Percentiles rank a stretch among this genome's conserved stretches.
Evolutionary conservation across 2,888 invertebrate genomes (phyloP).

Genomic region (Coenonympha arcania): DNA sequence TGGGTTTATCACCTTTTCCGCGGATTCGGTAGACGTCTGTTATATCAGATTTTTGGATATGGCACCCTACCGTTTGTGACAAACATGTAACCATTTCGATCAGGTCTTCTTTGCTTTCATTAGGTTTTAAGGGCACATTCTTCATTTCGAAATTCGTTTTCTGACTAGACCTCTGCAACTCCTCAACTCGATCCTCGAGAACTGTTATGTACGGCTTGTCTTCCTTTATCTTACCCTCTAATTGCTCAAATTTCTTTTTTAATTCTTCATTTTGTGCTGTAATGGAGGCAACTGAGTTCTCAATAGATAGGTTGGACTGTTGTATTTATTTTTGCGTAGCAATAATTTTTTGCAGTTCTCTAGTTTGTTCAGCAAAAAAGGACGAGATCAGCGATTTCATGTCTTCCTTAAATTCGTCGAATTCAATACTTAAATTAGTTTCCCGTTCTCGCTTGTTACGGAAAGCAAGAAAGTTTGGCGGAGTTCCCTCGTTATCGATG

Average conservation of each 20-base stretch:
- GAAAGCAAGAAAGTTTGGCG: too few species aligned
- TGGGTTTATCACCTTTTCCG: not conserved
- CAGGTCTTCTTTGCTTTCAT: slow-evolving; percentile 23
- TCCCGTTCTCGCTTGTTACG: too few species aligned
- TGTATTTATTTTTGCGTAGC: too few species aligned
- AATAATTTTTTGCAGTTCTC: too few species aligned
- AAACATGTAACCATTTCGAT: slow-evolving; percentile 17
- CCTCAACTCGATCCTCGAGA: slow-evolving; percentile 22
- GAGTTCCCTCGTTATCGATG: too few species aligned
- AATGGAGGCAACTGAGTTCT: too few species aligned
- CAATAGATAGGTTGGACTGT: too few species aligned
- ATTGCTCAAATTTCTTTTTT: not conserved
- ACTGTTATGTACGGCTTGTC: slow-evolving; percentile 18
- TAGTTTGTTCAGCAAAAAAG: too few species aligned
- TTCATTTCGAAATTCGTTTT: slow-evolving; percentile 26
- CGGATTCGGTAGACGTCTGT: slow-evolving; percentile 24
- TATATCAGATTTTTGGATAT: slow-evolving; percentile 16
- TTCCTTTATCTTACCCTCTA: not conserved
- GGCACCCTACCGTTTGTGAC: slow-evolving; percentile 12
- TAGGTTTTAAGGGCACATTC: slow-evolving; percentile 21
- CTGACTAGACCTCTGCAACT: slow-evolving; percentile 14
- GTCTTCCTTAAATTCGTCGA: too few species aligned
- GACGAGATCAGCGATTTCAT: too few species aligned
- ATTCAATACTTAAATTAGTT: too few species aligned
- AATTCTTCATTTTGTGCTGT: too few species aligned